Evolutionary conservation across 64 coral and sea anemone genomes (phyloP), one percentile per base, ranked within the genome.

Genomic region (Montipora capricornis): DNA sequence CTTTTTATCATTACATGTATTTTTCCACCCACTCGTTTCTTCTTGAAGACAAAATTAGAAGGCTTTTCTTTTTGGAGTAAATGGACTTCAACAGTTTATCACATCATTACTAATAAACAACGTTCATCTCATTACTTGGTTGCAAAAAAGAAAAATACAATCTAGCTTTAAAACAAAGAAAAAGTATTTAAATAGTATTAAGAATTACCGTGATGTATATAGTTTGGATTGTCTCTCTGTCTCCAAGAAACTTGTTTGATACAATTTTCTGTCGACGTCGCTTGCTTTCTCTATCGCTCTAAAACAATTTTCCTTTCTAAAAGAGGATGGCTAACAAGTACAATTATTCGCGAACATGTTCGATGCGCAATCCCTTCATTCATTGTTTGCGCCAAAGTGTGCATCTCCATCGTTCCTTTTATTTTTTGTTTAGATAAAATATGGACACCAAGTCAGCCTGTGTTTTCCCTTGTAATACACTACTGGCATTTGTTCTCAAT

Each of bases 391-490:
- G 10, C 62, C 0, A 85, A 70, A 44, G 82, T 47, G 44, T n/a
- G 82, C 16, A 70, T 19, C 9, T 4, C 82, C 17, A 85, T 85
- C 70, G 82, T 85, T 85, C 45, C 47, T 70, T 85, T 47, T 19
- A 15, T 19, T 71, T 71, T 8, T 71, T 85, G 62, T 85, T 85
- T 85, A 44, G 45, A 47, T 85, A 85, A 85, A 85, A 70, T 4
- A 85, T 85, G 62, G 70, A 85, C 0, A 69, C 82, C 68, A 85
- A 68, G 8, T 14, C 82, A 85, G 1, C 10, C 82, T 85, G 82
- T 85, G 60, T 85, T 85, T 71, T 85, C 44, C 81, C 44, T 71
- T 19, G 82, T 7, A 85, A 85, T 67, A 85, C 44, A 71, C 82
- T 70, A 85, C 82, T 71, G 66, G 37, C 7, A 6, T 24, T 70